These are phyloP conservation scores for Brachypalpus laphriformis DNA, from an alignment of 2,888 invertebrate species.

Conservation along the genomic window DNA sequence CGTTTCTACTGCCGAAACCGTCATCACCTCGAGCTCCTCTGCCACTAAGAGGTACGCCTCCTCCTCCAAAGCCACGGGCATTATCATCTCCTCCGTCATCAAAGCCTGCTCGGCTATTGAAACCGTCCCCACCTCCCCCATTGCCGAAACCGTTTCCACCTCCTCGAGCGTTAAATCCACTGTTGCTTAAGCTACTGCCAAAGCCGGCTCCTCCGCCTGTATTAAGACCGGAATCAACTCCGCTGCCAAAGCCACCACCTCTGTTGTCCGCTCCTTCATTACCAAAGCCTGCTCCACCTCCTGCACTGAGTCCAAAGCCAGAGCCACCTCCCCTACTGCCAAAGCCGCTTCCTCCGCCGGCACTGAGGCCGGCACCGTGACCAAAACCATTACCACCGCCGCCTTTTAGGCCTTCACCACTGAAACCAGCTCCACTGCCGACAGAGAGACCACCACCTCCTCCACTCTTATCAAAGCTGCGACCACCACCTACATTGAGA, in stretches of 20 bases:
- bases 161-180: background rate
- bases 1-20: too few relatives aligned
- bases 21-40: too few relatives aligned
- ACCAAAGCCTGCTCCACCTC: constrained; percentile 43
- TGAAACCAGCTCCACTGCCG: constrained; percentile 34
- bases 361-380: constrained; percentile 54
- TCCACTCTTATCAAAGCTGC: background rate
- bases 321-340: background rate
- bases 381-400: constrained; percentile 42
- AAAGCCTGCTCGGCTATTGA: background rate
- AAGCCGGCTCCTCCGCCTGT: background rate
- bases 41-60: too few relatives aligned
- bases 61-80: background rate
- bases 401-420: too few relatives aligned
- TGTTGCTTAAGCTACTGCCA: too few relatives aligned
- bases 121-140: background rate
- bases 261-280: background rate
- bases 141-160: background rate
- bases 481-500: background rate
- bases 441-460: constrained; percentile 56
- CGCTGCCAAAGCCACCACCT: background rate
- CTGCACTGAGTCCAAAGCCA: constrained; percentile 12
- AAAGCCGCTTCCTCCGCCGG: constrained; percentile 45
- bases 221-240: background rate
- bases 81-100: too few relatives aligned